Base-by-base conservation (phyloP, 2,888 invertebrate species). In the Leptopterna dolabrata region DNA sequence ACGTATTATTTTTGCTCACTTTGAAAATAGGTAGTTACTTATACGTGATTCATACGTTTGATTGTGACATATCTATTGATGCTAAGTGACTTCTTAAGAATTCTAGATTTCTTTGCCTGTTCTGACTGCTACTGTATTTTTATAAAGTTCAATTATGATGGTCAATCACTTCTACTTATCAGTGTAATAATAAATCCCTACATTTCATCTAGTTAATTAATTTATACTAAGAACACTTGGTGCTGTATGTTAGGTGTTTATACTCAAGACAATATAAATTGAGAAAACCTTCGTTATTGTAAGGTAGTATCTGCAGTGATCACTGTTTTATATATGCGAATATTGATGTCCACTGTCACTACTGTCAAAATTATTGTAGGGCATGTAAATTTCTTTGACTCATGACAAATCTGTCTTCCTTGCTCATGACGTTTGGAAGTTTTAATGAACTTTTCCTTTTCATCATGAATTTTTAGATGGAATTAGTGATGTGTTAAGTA, bases 131-230 rank as follows among this genome's bases (percentile, higher is more conserved):
- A 13, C 4, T 24, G 63, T 24, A 63, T 63, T 63, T 36, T 30
- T 36, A 30, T 73, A 73, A 30, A 16, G 73, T 36, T 73, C 73
- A 73, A 73, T 73, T 73, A 73, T 41, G 36, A 73, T 36, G 6
- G 73, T 73, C 73, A 73, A 73, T 73, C 73, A 73, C 36, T n/a
- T 73, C 41, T 36, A 73, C 41, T 73, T 36, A 73, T 55, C 71
- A 71, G 30, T 73, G 73, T 4, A 30, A 41, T 29, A 36, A 36
- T 36, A 7, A 70, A 27, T 19, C 73, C 9, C 14, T 19, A 73
- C 13, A 14, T 16, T 19, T 2, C 16, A 36, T 36, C 41, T 36
- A 73, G 30, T 73, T 36, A 36, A 36, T 30, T n/a, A 73, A 30
- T 19, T 73, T 9, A 36, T 41, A 73, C 36, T n/a, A 73, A 73